Evolutionary conservation across 2,113 vertebrate genomes (phyloP), one percentile per base, ranked within the genome.

Genomic region (Echinops telfairi): DNA sequence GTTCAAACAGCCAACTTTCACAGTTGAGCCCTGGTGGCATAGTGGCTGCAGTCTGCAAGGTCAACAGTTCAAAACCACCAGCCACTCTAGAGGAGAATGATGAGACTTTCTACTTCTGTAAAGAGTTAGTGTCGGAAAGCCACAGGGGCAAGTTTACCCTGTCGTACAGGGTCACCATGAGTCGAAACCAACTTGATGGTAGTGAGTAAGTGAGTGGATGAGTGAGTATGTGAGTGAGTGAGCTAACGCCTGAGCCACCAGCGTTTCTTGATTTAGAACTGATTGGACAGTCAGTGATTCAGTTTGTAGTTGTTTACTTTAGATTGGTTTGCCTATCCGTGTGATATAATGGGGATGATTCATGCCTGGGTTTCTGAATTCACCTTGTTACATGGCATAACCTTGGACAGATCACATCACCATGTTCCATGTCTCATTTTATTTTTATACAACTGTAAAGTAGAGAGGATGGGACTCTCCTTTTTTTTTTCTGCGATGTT

Each of bases 261-360:
- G 70, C 16, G 70, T 16, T 33, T 16, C 15, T 36, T 36, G n/a
- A 36, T 16, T 36, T 6, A 2, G 27, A 33, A 36, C 20, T 4
- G 9, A 71, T 16, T 71, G 5, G 16, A 6, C 3, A 17, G 68
- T 16, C 14, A 33, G 15, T 3, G 29, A 12, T 31, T 68, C 10
- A 6, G 29, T 29, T 68, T 15, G 22, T 6, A 27, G 25, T 66
- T 66, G 6, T 66, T 66, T 12, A 11, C 4, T 66, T 66, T 66
- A 3, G 27, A 6, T 36, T 33, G 4, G 70, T 70, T 70, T 90
- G 15, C 71, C 33, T 1, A 15, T 9, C 29, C 2, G 0, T 36
- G 17, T 73, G 29, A 11, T 43, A 6, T 29, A 15, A 1, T 1
- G 16, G 3, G 3, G 27, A 7, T 14, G 2, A n/a, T 14, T 1